Evolutionary conservation across 2,888 invertebrate species (phyloP).

Genomic region (Eupithecia inturbata): DNA sequence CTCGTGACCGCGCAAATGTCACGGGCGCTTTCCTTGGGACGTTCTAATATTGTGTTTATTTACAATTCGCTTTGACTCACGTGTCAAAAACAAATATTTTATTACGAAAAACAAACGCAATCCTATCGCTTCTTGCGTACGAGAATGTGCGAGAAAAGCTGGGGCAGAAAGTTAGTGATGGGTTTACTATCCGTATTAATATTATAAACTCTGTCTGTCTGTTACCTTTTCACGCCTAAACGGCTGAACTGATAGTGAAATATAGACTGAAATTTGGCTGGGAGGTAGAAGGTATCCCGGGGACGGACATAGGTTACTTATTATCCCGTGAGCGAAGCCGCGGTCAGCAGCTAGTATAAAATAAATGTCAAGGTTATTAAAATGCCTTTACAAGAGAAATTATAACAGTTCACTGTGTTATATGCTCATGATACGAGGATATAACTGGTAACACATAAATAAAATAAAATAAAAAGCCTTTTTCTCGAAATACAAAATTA

Average conservation of each 20-base stretch:
- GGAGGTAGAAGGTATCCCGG: too few relatives aligned
- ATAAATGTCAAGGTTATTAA: too few relatives aligned
- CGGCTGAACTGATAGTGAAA: too few relatives aligned
- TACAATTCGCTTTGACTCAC: slow-evolving; percentile 8
- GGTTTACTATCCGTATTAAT: neutral
- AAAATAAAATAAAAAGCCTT: too few relatives aligned
- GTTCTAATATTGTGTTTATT: slow-evolving; percentile 23
- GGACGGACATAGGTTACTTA: too few relatives aligned
- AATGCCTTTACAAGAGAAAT: neutral
- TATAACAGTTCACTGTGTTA: neutral
- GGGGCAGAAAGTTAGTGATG: neutral
- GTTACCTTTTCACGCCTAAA: too few relatives aligned
- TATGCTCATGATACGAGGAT: neutral
- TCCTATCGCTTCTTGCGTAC: neutral
- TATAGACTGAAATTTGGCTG: too few relatives aligned
- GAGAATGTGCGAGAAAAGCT: neutral
- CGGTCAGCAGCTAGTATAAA: too few relatives aligned
- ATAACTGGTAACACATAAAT: too few relatives aligned
- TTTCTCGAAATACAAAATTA: too few relatives aligned
- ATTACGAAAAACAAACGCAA: neutral
- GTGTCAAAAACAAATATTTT: slow-evolving; percentile 6
- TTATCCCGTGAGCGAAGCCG: too few relatives aligned
- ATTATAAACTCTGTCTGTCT: too few relatives aligned
- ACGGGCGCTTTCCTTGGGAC: slow-evolving; percentile 58
- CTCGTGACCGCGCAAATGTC: slow-evolving; percentile 56